Evolutionary conservation across 2,888 invertebrate genomes (phyloP).

Genomic region (Aleiodes alternator): DNA sequence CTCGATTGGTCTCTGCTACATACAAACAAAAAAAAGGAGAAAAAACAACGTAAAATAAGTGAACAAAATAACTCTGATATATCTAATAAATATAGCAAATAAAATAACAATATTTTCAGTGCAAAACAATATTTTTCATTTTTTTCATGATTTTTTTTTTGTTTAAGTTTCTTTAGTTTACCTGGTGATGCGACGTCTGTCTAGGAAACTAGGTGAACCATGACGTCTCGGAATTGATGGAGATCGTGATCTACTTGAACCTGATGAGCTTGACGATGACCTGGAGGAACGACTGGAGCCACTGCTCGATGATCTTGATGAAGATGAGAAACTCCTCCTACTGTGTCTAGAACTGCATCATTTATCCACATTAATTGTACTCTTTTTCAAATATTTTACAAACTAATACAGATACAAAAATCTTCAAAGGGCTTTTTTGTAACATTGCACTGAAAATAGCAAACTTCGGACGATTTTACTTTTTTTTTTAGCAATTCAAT

Average conservation of each 20-base stretch:
- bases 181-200: slow-evolving; percentile 96
- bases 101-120: slow-evolving; percentile 52
- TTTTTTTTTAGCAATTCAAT: too few species aligned
- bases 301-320: slow-evolving; percentile 76
- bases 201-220: slow-evolving; percentile 96
- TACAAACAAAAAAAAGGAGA: slow-evolving; percentile 65
- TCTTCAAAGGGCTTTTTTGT: background rate
- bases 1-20: slow-evolving; percentile 72
- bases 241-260: slow-evolving; percentile 81
- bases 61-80: slow-evolving; percentile 42
- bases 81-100: slow-evolving; percentile 41
- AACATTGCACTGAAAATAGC: too few species aligned
- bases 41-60: slow-evolving; percentile 51
- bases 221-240: slow-evolving; percentile 94
- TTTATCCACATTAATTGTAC: background rate
- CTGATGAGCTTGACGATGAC: slow-evolving; percentile 73
- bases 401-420: background rate
- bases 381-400: slow-evolving; percentile 1
- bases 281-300: slow-evolving; percentile 79
- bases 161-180: slow-evolving; percentile 74
- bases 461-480: too few species aligned
- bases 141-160: background rate
- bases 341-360: slow-evolving; percentile 66
- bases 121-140: slow-evolving; percentile 25
- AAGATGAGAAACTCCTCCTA: slow-evolving; percentile 71